A percentile compares a stretch with the other conserved stretches of the same genome.
These are phyloP conservation scores for Eumerus sabulonum DNA, from an alignment of 2,888 invertebrate genomes.

Conservation along the genomic window DNA sequence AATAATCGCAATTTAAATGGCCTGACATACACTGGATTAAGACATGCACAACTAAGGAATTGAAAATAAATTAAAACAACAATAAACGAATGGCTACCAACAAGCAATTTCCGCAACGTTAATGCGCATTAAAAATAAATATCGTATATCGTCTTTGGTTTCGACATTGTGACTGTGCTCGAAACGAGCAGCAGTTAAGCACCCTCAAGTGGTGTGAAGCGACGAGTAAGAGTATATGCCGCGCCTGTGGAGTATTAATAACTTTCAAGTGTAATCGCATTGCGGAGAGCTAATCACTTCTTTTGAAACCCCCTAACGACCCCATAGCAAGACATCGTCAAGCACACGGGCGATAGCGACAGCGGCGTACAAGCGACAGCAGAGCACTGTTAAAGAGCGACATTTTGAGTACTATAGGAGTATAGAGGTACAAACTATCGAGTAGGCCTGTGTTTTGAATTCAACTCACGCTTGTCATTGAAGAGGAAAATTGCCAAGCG, in stretches of 20 bases:
- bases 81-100: slow-evolving; percentile 28
- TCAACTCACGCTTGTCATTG: slow-evolving; percentile 54
- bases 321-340: slow-evolving; percentile 64
- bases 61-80: slow-evolving; percentile 62
- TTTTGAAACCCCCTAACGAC: slow-evolving; percentile 68
- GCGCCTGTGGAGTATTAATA: slow-evolving; percentile 62
- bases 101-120: slow-evolving; percentile 68
- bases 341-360: background rate
- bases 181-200: background rate
- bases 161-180: slow-evolving; percentile 21
- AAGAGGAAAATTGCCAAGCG: slow-evolving; percentile 34
- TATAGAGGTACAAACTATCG: background rate
- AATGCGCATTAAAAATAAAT: slow-evolving; percentile 69
- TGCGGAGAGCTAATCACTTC: slow-evolving; percentile 68
- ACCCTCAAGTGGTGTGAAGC: slow-evolving; percentile 1
- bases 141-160: slow-evolving; percentile 8
- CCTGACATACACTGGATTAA: slow-evolving; percentile 54
- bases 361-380: no score
- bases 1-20: slow-evolving; percentile 66
- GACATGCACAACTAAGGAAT: slow-evolving; percentile 48
- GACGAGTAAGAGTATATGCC: slow-evolving; percentile 20
- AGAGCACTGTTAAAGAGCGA: no score
- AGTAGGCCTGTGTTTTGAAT: slow-evolving; percentile 35
- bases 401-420: slow-evolving; percentile 3
- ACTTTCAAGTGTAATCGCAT: slow-evolving; percentile 68